Evolutionary conservation across 2,888 invertebrate species (phyloP).

Genomic region (Archips crataeganus): DNA sequence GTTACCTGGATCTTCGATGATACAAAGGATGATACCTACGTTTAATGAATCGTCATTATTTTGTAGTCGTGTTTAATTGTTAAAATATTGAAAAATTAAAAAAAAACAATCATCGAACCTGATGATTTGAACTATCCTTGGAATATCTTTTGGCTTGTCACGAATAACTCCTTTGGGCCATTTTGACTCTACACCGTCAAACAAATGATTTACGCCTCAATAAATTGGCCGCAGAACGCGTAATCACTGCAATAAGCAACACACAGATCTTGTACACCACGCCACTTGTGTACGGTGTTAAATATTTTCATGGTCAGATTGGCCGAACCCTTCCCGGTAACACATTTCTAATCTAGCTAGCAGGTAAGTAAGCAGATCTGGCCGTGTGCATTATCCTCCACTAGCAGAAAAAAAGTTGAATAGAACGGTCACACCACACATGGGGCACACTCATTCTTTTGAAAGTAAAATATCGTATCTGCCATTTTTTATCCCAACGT

Average conservation of each 20-base stretch:
- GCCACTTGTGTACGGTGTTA: neutral
- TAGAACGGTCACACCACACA: conserved; percentile 20
- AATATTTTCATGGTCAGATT: neutral
- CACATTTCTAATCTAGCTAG: conserved; percentile 5
- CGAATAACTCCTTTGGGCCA: too few relatives aligned
- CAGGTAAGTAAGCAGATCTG: conserved; percentile 21
- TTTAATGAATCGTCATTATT: neutral
- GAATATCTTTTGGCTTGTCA: too few relatives aligned
- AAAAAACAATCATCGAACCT: too few relatives aligned
- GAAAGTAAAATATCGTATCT: neutral
- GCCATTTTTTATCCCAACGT: neutral
- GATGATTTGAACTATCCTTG: too few relatives aligned
- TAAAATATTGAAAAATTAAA: too few relatives aligned
- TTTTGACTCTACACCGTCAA: too few relatives aligned
- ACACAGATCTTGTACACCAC: too few relatives aligned
- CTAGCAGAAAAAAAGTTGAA: conserved; percentile 21
- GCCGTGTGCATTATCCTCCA: neutral
- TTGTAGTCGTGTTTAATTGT: too few relatives aligned
- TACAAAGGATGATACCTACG: too few relatives aligned
- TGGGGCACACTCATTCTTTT: neutral
- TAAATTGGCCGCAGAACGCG: too few relatives aligned
- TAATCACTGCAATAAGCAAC: neutral
- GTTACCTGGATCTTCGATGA: too few relatives aligned
- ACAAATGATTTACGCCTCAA: neutral
- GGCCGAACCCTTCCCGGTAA: neutral